Evolutionary conservation across 2,113 vertebrate genomes (phyloP).

Genomic region (Athene cunicularia): DNA sequence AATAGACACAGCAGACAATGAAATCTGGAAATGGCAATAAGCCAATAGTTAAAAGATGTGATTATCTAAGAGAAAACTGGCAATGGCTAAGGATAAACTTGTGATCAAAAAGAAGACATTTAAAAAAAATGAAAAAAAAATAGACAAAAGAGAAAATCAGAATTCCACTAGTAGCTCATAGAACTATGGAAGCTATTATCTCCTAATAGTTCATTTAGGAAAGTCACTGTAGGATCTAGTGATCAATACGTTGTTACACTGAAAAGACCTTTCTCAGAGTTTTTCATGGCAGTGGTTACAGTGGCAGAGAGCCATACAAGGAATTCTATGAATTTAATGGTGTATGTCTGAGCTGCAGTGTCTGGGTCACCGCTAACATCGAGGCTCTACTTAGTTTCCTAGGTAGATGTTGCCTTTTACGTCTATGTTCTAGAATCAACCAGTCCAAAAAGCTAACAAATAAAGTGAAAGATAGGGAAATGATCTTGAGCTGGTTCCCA

Average conservation of each 20-base stretch:
- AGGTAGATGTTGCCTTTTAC: not conserved
- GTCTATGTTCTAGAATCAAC: not conserved
- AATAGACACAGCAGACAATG: not conserved
- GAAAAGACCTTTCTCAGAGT: not conserved
- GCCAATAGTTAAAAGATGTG: not conserved
- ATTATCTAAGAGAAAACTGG: not conserved
- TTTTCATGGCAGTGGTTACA: not conserved
- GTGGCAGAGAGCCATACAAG: not conserved
- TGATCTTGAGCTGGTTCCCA: not conserved
- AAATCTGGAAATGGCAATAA: not conserved
- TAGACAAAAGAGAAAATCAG: not conserved
- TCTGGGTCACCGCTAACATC: not conserved
- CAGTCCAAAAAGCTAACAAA: not conserved
- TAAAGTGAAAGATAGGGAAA: not conserved
- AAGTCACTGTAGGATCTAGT: not conserved
- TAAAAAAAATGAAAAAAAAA: not conserved
- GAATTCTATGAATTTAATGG: not conserved
- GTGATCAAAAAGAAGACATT: not conserved
- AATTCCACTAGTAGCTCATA: not conserved
- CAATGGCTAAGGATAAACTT: not conserved
- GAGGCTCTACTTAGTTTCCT: not conserved
- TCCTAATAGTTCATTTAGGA: not conserved
- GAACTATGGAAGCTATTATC: not conserved
- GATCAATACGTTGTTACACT: not conserved
- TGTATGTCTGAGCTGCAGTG: not conserved